Percentiles rank a stretch among this genome's conserved stretches.
Evolutionary conservation across 2,113 vertebrate genomes (phyloP).

Genomic region (Macrotus californicus): DNA sequence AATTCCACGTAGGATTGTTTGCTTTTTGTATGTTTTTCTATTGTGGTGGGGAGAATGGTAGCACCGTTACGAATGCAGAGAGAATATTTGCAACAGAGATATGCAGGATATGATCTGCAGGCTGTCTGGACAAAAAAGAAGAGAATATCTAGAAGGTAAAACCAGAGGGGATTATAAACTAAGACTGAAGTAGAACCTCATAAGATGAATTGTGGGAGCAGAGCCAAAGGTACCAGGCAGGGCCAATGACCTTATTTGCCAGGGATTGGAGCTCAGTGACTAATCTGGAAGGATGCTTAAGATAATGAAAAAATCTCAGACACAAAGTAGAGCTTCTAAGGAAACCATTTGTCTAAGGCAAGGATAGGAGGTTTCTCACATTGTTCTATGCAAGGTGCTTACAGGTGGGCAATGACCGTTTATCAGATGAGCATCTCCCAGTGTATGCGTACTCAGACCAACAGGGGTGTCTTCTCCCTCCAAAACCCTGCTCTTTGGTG

Average conservation of each 20-base stretch:
- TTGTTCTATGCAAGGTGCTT: neutral
- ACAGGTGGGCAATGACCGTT: neutral
- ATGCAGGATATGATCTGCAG: neutral
- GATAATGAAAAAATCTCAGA: neutral
- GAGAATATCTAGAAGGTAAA: neutral
- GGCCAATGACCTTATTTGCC: neutral
- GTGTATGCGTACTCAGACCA: neutral
- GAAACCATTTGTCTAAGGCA: neutral
- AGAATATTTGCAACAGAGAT: neutral
- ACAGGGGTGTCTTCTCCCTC: neutral
- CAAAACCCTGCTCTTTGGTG: neutral
- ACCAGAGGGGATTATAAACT: neutral
- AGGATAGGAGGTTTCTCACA: neutral
- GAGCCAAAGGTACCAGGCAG: neutral
- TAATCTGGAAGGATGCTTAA: neutral
- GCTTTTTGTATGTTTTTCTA: neutral
- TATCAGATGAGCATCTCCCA: neutral
- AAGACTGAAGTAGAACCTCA: neutral
- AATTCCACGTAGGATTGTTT: neutral
- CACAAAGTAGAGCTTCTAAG: neutral
- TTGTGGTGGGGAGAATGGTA: neutral
- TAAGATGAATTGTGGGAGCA: neutral
- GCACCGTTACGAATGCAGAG: neutral
- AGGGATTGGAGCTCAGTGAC: neutral
- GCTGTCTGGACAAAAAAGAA: neutral